phyloP scores from a whole-genome alignment of 2,888 invertebrate genomes.

The Petrolisthes manimaculis region DNA sequence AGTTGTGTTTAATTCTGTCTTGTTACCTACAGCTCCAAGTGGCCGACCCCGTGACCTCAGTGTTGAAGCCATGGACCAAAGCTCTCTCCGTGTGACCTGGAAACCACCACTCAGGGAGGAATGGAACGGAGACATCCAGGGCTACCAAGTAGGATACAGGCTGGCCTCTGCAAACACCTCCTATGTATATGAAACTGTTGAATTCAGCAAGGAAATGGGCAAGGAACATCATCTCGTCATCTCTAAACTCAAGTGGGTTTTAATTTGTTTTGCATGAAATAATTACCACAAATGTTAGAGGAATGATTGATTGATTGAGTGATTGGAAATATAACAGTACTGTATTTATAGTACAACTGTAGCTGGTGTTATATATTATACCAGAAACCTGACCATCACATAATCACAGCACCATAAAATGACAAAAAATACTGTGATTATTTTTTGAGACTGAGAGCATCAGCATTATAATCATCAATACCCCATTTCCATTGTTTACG shows the following conservation, averaged over 20 bases:
- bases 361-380: no score
- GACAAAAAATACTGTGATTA: no score
- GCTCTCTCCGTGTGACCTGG: conserved; percentile 86
- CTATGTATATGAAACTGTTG: conserved; percentile 90
- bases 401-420: no score
- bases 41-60: conserved; percentile 71
- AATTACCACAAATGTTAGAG: no score
- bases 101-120: conserved; percentile 89
- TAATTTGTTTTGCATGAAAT: no score
- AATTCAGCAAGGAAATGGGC: conserved; percentile 90
- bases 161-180: conserved; percentile 84
- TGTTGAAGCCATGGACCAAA: conserved; percentile 89
- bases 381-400: no score
- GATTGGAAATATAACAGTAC: no score
- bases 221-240: conserved; percentile 89
- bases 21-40: conserved; percentile 65
- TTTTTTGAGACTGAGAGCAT: no score
- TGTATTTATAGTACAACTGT: no score
- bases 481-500: no score
- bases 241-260: conserved; percentile 79
- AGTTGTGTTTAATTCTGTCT: not conserved
- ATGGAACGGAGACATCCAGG: conserved; percentile 92
- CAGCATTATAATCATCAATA: no score
- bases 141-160: conserved; percentile 87
- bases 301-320: no score